Evolutionary conservation across 1,140 invertebrate genomes (phyloP).

Genomic region (Phocides pigmalion): DNA sequence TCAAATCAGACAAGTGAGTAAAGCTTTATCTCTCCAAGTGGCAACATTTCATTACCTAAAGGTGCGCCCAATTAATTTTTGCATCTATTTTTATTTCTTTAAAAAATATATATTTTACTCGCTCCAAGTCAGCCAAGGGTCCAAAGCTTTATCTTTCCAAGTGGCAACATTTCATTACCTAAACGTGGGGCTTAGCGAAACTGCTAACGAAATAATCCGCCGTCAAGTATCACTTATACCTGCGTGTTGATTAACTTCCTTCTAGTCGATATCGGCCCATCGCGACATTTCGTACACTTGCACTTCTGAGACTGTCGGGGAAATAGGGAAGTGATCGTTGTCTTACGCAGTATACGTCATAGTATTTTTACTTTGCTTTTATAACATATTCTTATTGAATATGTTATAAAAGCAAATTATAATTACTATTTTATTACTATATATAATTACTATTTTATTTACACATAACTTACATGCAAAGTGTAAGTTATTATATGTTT

Average conservation of each 20-base stretch:
- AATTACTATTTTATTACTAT: too few relatives aligned
- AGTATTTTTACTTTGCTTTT: too few relatives aligned
- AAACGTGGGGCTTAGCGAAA: constrained; percentile 6
- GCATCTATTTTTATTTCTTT: too few relatives aligned
- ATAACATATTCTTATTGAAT: too few relatives aligned
- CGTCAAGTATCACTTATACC: constrained; percentile 10
- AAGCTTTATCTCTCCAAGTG: not conserved
- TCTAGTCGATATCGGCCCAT: constrained; percentile 1
- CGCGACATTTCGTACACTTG: not conserved
- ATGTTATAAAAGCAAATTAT: too few relatives aligned
- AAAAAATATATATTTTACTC: too few relatives aligned
- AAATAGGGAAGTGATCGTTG: not conserved
- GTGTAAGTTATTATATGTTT: too few relatives aligned
- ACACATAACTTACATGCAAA: too few relatives aligned
- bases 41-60: constrained; percentile 6
- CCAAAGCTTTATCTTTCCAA: not conserved
- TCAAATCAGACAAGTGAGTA: not conserved
- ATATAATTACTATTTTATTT: too few relatives aligned
- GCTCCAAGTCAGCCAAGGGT: not conserved
- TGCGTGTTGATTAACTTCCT: constrained; percentile 1
- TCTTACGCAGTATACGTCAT: not conserved
- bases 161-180: constrained; percentile 13
- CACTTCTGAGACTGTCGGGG: not conserved
- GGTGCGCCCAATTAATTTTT: too few relatives aligned
- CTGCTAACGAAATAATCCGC: constrained; percentile 5